phyloP scores from a whole-genome alignment of 2,888 invertebrate species.

The Eupithecia centaureata region DNA sequence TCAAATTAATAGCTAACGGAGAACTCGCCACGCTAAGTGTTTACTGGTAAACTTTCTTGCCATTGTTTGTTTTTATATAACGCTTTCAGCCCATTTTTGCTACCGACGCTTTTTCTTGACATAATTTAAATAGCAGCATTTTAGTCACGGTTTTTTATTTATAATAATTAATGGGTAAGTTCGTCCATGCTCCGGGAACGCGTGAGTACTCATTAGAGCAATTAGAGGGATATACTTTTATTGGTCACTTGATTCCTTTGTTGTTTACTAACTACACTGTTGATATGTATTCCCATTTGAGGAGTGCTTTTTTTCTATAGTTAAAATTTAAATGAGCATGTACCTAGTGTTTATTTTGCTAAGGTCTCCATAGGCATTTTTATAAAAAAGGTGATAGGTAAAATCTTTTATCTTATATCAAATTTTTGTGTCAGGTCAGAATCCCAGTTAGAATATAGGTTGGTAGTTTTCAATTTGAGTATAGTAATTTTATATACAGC shows the following conservation, averaged over 20 bases:
- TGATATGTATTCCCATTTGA: too few species aligned
- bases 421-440: neutral
- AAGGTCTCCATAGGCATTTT: too few species aligned
- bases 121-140: constrained; percentile 60
- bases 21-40: constrained; percentile 70
- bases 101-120: neutral
- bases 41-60: constrained; percentile 68
- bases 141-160: constrained; percentile 60
- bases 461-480: neutral
- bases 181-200: constrained; percentile 47
- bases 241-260: constrained; percentile 33
- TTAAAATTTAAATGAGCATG: neutral
- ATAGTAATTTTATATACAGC: neutral
- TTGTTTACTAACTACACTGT: neutral
- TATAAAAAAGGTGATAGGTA: too few species aligned
- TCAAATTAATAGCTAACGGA: constrained; percentile 68
- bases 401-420: neutral
- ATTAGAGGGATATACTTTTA: constrained; percentile 42
- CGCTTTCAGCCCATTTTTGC: constrained; percentile 63
- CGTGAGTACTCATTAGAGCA: constrained; percentile 42
- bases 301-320: too few species aligned
- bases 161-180: constrained; percentile 68
- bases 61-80: constrained; percentile 67
- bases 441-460: neutral
- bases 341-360: constrained; percentile 4